These are phyloP conservation scores for Elaeidobius kamerunicus DNA, from an alignment of 2,888 invertebrate genomes.

Conservation along the genomic window DNA sequence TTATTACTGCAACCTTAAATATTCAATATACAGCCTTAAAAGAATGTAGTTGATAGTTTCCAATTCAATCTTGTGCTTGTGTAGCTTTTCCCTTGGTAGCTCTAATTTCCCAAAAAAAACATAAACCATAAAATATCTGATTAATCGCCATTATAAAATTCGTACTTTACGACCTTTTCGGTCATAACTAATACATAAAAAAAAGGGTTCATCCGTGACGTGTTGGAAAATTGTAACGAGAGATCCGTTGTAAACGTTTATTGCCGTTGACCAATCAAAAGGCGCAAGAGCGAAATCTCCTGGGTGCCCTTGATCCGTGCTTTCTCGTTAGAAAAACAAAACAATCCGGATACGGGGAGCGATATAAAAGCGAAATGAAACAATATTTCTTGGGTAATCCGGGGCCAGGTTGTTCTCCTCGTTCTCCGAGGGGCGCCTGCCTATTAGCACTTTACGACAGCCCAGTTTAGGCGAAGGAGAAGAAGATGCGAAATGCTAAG, in stretches of 20 bases:
- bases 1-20: no score
- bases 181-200: constrained; percentile 15
- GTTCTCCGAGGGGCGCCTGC: constrained; percentile 35
- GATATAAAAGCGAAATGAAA: constrained; percentile 39
- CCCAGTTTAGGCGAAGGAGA: constrained; percentile 27
- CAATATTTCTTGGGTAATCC: constrained; percentile 42
- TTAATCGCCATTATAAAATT: no score
- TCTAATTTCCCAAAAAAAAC: no score
- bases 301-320: constrained; percentile 23
- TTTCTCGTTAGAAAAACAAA: constrained; percentile 24
- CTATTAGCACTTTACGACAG: constrained; percentile 41
- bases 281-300: constrained; percentile 21
- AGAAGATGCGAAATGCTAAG: not conserved
- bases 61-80: no score
- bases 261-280: constrained; percentile 22
- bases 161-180: constrained; percentile 14
- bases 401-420: no score
- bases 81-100: no score
- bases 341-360: constrained; percentile 29
- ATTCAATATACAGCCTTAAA: no score
- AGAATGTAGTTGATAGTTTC: no score
- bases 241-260: constrained; percentile 17
- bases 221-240: constrained; percentile 7
- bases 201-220: constrained; percentile 10
- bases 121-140: no score